A percentile compares a stretch with the other conserved stretches of the same genome.
Evolutionary conservation across 2,113 vertebrate genomes (phyloP).

Genomic region (Oenanthe oenanthe): DNA sequence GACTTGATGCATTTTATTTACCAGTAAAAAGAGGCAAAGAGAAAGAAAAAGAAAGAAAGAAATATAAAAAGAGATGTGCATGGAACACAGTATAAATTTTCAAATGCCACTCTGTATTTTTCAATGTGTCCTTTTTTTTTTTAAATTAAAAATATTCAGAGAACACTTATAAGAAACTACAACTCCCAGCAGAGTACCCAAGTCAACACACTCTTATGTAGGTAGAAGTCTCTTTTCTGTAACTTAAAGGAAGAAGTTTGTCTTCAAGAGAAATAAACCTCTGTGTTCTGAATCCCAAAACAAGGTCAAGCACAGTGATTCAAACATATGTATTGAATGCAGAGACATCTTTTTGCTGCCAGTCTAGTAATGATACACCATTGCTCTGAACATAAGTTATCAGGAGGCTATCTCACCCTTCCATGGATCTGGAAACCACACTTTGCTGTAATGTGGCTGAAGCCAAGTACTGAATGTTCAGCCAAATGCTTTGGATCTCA

Average conservation of each 20-base stretch:
- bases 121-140: accelerated
- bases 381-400: background rate
- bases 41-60: background rate
- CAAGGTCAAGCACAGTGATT: background rate
- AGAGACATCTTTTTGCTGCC: background rate
- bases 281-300: background rate
- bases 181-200: background rate
- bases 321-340: background rate
- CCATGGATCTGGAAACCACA: background rate
- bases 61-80: accelerated
- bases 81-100: background rate
- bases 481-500: background rate
- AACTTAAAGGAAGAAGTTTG: background rate
- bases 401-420: background rate
- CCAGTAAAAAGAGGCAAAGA: background rate
- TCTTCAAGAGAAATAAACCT: background rate
- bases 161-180: background rate
- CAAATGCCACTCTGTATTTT: background rate
- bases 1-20: background rate
- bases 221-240: background rate
- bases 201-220: background rate
- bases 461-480: background rate
- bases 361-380: background rate
- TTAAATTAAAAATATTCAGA: background rate
- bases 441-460: background rate